Evolutionary conservation across 2,113 vertebrate species (phyloP), one percentile per base, ranked within the genome.

Genomic region (Sceloporus tristichus): DNA sequence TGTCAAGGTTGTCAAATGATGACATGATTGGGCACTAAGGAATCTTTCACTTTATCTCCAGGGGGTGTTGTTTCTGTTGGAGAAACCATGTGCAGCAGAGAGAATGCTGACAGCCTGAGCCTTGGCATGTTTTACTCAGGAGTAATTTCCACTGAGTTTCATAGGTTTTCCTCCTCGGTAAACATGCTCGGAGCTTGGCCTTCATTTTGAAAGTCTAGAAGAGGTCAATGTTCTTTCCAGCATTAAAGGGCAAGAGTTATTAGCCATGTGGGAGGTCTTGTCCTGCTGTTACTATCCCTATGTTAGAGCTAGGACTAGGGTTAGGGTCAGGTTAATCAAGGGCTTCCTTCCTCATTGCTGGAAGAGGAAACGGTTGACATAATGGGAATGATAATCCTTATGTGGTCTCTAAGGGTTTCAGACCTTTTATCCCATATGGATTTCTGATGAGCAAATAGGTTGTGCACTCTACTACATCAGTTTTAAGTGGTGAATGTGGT

Each of bases 21-120:
- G 85, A 79, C 74, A 88, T 91, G 85, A 74, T 79, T 48, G 48
- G 73, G 54, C 68, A 27, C 62, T 48, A 85, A 87, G 59, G 81
- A 91, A 79, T 79, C 59, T 48, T 84, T 87, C 89, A 82, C 91
- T 94, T 89, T 87, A 89, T 91, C 87, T 92, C 75, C 40, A 59
- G 83, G 48, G 59, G 88, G 79, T 91, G 83, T 71, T 78, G 73
- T 70, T 82, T 77, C 79, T 85, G 38, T 68, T 75, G 65, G 16
- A n/a, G 34, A 34, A 83, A 40, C 29, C 71, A 65, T 3, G 62
- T 85, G 29, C 40, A 70, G 76, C 40, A 54, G 78, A 53, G n/a
- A 88, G 77, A 75, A 13, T 4, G 2, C 65, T 34, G 40, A 78
- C 10, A 40, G 38, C 23, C 25, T 6, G 23, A 79, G n/a, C 23